Conservation (phyloP, 2,888 invertebrate species). For the Neoitamus cyanurus region DNA sequence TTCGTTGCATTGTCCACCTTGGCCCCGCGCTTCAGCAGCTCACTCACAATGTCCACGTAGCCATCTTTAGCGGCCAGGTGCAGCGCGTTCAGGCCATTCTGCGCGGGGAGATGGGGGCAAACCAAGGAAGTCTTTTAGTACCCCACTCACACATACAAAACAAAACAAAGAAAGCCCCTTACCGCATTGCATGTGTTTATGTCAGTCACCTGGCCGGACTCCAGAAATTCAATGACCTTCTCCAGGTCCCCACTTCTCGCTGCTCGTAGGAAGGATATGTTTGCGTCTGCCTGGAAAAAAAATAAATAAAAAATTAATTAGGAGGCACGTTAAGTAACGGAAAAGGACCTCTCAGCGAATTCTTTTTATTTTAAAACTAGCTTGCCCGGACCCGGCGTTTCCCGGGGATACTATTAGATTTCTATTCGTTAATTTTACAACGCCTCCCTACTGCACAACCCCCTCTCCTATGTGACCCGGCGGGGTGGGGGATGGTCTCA, state of each 20-base stretch:
- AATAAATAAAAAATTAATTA: neutral
- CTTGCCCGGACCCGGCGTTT: too few species aligned
- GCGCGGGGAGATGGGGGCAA: neutral
- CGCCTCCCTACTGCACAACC: too few species aligned
- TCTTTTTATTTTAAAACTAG: too few species aligned
- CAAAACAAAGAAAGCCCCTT: conserved; percentile 58
- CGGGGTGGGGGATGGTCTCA: too few species aligned
- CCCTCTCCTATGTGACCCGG: too few species aligned
- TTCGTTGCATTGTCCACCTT: conserved; percentile 96
- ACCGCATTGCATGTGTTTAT: conserved; percentile 99
- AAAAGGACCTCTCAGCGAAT: too few species aligned
- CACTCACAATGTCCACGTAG: conserved; percentile 91
- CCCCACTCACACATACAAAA: too few species aligned
- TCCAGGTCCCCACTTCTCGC: conserved; percentile 97
- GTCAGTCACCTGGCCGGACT: conserved; percentile 86
- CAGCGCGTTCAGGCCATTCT: conserved; percentile 97
- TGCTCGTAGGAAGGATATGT: conserved; percentile 95
- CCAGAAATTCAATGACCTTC: conserved; percentile 92
- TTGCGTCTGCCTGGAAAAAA: conserved; percentile 78
- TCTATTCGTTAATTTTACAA: too few species aligned
- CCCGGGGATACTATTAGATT: too few species aligned
- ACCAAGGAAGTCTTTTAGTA: too few species aligned
- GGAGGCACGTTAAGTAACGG: too few species aligned
- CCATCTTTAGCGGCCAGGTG: conserved; percentile 98
- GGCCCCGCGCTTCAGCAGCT: conserved; percentile 89